Conservation (phyloP, 2,888 invertebrate species). For the Meta bourneti region DNA sequence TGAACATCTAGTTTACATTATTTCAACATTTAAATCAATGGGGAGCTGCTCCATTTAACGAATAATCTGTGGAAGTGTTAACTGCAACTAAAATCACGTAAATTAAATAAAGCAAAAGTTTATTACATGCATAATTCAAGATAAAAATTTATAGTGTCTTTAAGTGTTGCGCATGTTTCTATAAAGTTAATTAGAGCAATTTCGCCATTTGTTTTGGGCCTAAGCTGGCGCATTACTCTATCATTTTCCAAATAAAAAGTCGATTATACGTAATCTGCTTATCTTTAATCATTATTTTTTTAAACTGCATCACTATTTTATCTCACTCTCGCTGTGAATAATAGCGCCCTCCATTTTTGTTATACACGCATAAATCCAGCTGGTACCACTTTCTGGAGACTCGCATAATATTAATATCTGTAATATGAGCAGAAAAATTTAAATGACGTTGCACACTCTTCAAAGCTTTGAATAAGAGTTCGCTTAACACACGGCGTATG, state of each 20-base stretch:
- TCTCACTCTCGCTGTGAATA: not conserved
- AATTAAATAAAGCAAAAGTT: not conserved
- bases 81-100: not conserved
- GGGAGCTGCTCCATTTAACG: too few relatives aligned
- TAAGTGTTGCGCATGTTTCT: not conserved
- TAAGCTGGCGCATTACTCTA: not conserved
- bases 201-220: not conserved
- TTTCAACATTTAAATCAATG: too few relatives aligned
- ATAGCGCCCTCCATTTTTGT: not conserved
- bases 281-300: not conserved
- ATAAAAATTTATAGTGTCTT: not conserved
- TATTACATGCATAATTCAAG: not conserved
- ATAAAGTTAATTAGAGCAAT: not conserved
- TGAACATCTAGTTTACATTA: too few relatives aligned
- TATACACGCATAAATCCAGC: not conserved
- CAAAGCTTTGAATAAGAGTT: not conserved
- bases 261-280: not conserved
- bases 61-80: not conserved
- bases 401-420: not conserved
- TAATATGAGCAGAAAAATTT: not conserved
- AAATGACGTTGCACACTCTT: not conserved
- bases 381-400: not conserved
- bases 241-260: not conserved
- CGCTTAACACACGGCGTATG: not conserved
- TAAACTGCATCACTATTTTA: not conserved